These are phyloP conservation scores for Nematopogon swammerdamellus DNA, from an alignment of 2,888 invertebrate genomes.

Conservation along the genomic window DNA sequence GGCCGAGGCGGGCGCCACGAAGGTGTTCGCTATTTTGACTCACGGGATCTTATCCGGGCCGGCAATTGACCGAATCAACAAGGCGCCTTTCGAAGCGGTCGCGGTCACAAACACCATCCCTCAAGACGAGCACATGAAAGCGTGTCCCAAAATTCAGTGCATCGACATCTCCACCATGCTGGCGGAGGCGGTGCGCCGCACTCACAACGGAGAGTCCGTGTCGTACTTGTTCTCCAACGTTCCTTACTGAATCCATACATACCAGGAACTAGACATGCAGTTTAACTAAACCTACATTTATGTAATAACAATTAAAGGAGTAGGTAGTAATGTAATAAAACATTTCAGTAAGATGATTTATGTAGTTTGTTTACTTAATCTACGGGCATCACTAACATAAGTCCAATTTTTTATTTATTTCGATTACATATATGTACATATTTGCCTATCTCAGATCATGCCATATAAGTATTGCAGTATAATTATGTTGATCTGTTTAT, in stretches of 20 bases:
- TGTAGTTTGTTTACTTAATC: too few relatives aligned
- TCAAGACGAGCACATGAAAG: slow-evolving; percentile 82
- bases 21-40: slow-evolving; percentile 84
- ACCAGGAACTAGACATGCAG: too few relatives aligned
- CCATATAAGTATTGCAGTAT: too few relatives aligned
- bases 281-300: too few relatives aligned
- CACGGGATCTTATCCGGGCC: slow-evolving; percentile 91
- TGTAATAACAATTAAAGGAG: too few relatives aligned
- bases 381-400: too few relatives aligned
- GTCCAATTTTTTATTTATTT: too few relatives aligned
- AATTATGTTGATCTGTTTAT: too few relatives aligned
- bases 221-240: slow-evolving; percentile 98
- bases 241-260: slow-evolving; percentile 72
- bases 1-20: slow-evolving; percentile 78
- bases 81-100: slow-evolving; percentile 82
- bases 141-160: slow-evolving; percentile 75
- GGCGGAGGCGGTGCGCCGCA: slow-evolving; percentile 96
- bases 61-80: slow-evolving; percentile 82
- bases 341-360: too few relatives aligned
- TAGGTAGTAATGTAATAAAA: too few relatives aligned
- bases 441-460: too few relatives aligned
- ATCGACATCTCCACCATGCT: slow-evolving; percentile 99
- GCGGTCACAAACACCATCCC: slow-evolving; percentile 93
- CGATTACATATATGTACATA: too few relatives aligned
- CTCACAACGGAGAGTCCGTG: slow-evolving; percentile 98